A percentile compares a stretch with the other conserved stretches of the same genome.
phyloP scores from a whole-genome alignment of 2,797 vertebrate genomes.

The Enteromius argenteus region DNA sequence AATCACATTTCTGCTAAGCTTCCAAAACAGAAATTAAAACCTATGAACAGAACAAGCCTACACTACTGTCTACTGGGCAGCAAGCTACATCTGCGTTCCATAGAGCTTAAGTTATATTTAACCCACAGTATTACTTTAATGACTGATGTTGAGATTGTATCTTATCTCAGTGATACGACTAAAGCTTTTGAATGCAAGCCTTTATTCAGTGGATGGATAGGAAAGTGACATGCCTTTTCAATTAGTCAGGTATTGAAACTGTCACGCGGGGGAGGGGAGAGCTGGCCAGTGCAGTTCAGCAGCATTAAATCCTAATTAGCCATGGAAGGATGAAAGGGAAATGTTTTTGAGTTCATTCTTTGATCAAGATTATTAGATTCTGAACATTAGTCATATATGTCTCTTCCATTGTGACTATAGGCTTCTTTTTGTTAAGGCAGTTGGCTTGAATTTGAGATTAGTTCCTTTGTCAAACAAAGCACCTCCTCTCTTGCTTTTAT shows the following conservation, averaged over 20 bases:
- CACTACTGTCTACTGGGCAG: neutral
- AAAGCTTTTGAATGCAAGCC: conserved; percentile 16
- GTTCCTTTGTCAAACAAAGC: neutral
- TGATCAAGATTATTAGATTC: conserved; percentile 41
- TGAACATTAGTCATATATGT: conserved; percentile 37
- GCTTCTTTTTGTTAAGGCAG: neutral
- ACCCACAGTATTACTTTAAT: conserved; percentile 17
- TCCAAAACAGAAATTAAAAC: neutral
- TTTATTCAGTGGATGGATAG: conserved; percentile 10
- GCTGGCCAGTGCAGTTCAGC: conserved; percentile 70
- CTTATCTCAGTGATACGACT: neutral
- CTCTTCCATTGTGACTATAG: neutral
- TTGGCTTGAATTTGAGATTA: conserved; percentile 23
- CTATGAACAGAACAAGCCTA: neutral
- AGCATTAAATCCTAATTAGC: conserved; percentile 81
- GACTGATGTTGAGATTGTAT: neutral
- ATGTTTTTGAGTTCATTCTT: conserved; percentile 41
- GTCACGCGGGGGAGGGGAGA: conserved; percentile 69
- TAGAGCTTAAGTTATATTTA: neutral
- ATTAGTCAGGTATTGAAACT: conserved; percentile 79
- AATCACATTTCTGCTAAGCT: neutral
- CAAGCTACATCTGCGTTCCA: neutral
- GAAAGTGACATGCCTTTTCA: conserved; percentile 75
- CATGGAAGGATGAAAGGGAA: conserved; percentile 78
- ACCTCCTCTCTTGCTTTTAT: conserved; percentile 35